phyloP scores from a whole-genome alignment of 2,113 vertebrate species.

The Columba janthina region DNA sequence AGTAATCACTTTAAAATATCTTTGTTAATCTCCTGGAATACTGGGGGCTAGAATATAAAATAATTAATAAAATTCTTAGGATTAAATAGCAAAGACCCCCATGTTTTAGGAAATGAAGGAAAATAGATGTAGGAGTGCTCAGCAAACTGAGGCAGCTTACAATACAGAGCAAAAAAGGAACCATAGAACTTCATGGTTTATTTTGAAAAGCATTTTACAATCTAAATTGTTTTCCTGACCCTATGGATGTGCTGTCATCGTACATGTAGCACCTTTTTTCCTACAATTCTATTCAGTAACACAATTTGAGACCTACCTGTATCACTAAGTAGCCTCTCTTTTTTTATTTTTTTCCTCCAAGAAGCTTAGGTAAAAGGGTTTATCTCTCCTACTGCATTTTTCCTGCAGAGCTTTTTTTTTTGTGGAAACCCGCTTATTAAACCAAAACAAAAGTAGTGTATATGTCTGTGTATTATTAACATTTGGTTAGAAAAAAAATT shows the following conservation, averaged over 20 bases:
- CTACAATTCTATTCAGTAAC: background rate
- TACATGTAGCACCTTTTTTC: background rate
- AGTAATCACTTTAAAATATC: background rate
- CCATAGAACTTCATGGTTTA: background rate
- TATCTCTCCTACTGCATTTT: background rate
- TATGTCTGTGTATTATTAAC: background rate
- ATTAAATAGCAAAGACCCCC: background rate
- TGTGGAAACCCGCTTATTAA: background rate
- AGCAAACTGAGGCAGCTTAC: background rate
- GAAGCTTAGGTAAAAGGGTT: background rate
- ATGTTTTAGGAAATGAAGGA: background rate
- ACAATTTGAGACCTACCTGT: background rate
- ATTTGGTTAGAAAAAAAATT: background rate
- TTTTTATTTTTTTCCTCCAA: too few relatives aligned
- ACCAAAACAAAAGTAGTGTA: background rate
- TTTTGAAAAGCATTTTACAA: background rate
- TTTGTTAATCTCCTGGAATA: background rate
- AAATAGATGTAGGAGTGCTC: background rate
- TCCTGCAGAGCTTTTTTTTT: background rate
- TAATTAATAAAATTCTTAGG: background rate
- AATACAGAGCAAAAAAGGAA: background rate
- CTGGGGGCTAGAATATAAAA: background rate
- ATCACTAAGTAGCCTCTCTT: background rate
- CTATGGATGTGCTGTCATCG: background rate
- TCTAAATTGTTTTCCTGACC: background rate